Evolutionary conservation across 2,888 invertebrate species (phyloP).

Genomic region (Coelopa pilipes): DNA sequence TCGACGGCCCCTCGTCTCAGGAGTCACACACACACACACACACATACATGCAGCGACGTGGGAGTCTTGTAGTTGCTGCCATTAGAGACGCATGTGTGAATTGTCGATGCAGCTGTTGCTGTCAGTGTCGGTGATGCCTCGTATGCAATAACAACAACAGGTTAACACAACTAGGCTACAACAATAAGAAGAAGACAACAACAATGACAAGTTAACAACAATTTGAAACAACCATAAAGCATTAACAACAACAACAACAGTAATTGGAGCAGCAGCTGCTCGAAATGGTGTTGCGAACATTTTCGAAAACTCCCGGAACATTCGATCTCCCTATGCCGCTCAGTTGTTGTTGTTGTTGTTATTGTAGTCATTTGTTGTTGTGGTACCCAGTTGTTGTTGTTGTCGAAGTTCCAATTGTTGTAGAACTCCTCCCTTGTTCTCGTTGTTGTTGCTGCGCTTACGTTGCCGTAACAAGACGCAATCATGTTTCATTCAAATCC

Average conservation of each 20-base stretch:
- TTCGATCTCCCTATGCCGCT: no score
- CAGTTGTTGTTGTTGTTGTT: no score
- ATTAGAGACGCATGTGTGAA: conserved; percentile 14
- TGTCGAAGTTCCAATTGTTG: conserved; percentile 22
- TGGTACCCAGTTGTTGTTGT: neutral
- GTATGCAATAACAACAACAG: neutral
- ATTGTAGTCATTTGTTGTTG: neutral
- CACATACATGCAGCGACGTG: neutral
- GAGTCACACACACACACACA: neutral
- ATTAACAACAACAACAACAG: no score
- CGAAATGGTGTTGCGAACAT: no score
- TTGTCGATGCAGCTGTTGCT: conserved; percentile 8
- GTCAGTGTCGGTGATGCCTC: neutral
- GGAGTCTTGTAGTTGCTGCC: neutral
- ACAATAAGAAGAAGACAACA: conserved; percentile 7
- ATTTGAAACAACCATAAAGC: no score
- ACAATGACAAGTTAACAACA: neutral
- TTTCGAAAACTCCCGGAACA: no score
- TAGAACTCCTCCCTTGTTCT: no score
- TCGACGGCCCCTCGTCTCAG: neutral
- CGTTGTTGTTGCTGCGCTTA: conserved; percentile 5
- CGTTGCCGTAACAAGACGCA: conserved; percentile 18
- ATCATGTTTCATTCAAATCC: conserved; percentile 14
- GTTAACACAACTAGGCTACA: neutral
- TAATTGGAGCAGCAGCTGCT: no score